These are phyloP conservation scores for Hemaris fuciformis DNA, from an alignment of 2,888 invertebrate species.

Conservation along the genomic window DNA sequence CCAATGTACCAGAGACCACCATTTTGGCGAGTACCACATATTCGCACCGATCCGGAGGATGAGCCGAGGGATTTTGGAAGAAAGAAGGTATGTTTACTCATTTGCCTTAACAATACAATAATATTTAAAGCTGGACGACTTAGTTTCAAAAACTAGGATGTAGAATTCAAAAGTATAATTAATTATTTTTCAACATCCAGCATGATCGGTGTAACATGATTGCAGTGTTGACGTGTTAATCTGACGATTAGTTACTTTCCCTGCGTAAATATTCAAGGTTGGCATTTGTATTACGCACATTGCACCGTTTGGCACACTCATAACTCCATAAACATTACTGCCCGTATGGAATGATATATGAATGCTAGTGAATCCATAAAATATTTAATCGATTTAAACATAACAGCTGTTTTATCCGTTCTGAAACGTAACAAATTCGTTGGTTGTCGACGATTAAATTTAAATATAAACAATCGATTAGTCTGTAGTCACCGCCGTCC, in stretches of 20 bases:
- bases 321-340: background rate
- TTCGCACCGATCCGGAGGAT: conserved; percentile 69
- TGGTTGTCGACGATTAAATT: background rate
- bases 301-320: background rate
- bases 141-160: background rate
- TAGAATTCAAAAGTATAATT: too few relatives aligned
- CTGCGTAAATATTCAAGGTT: background rate
- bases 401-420: conserved; percentile 3
- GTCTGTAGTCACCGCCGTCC: conserved; percentile 8
- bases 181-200: too few relatives aligned
- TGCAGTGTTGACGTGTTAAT: background rate
- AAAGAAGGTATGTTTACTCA: conserved; percentile 36
- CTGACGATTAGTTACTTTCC: background rate
- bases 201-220: too few relatives aligned
- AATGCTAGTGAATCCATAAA: background rate
- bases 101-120: background rate
- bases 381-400: background rate
- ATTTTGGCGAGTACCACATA: conserved; percentile 82
- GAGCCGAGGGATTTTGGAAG: conserved; percentile 54
- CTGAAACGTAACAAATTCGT: background rate
- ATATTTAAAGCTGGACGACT: background rate
- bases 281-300: background rate
- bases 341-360: background rate
- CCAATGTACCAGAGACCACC: conserved; percentile 83
- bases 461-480: conserved; percentile 37